Evolutionary conservation across 2,888 invertebrate genomes (phyloP).

Genomic region (Carcina quercana): DNA sequence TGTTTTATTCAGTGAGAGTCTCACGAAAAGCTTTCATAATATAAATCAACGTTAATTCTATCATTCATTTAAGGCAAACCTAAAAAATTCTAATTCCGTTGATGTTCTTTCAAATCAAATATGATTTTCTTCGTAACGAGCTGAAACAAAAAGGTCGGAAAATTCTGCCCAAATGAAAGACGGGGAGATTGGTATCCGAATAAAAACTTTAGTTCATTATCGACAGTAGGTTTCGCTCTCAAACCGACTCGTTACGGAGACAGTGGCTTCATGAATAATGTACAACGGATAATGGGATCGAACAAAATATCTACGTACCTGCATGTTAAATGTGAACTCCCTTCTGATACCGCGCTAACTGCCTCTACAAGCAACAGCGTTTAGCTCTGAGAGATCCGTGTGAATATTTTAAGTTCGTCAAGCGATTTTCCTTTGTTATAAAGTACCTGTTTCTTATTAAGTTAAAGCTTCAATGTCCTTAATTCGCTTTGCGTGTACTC

Average conservation of each 20-base stretch:
- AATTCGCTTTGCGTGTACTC: too few species aligned
- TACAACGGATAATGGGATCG: constrained; percentile 44
- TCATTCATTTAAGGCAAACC: too few species aligned
- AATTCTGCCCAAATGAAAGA: constrained; percentile 3
- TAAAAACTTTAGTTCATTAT: constrained; percentile 64
- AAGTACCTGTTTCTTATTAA: too few species aligned
- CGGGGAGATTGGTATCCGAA: constrained; percentile 32
- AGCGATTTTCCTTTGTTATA: constrained; percentile 12
- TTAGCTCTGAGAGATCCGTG: constrained; percentile 23
- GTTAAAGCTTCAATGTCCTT: too few species aligned
- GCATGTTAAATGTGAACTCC: constrained; percentile 41
- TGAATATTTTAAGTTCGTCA: constrained; percentile 35
- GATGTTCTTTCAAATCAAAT: too few species aligned
- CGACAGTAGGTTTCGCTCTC: constrained; percentile 50
- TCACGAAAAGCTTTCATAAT: too few species aligned
- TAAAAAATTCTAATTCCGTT: too few species aligned
- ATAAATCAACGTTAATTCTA: too few species aligned
- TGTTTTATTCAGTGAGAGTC: too few species aligned
- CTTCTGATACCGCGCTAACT: neutral
- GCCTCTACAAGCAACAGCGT: neutral
- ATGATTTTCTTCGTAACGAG: constrained; percentile 1
- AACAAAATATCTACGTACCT: constrained; percentile 57
- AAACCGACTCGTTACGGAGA: constrained; percentile 62
- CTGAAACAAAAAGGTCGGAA: neutral
- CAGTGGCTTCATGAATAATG: constrained; percentile 65